phyloP scores from a whole-genome alignment of 2,888 invertebrate genomes.

The Athalia circularis region DNA sequence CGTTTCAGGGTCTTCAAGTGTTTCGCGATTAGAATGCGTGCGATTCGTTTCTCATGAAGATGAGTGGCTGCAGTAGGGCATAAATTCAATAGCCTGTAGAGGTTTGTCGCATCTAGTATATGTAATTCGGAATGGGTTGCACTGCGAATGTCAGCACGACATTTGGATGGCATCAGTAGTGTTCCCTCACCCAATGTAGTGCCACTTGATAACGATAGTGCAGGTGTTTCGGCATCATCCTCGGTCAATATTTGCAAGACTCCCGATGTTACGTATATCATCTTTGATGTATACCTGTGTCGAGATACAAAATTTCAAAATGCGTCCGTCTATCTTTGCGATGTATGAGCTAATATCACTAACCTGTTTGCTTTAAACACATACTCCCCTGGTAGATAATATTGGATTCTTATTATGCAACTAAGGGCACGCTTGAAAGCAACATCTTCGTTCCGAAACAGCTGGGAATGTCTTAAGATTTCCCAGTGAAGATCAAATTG shows the following conservation, averaged over 20 bases:
- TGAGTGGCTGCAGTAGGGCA: slow-evolving; percentile 11
- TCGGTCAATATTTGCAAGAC: slow-evolving; percentile 58
- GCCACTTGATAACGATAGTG: slow-evolving; percentile 56
- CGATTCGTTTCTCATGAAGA: slow-evolving; percentile 27
- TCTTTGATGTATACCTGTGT: slow-evolving; percentile 49
- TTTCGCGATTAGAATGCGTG: neutral
- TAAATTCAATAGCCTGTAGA: slow-evolving; percentile 28
- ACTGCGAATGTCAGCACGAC: slow-evolving; percentile 34
- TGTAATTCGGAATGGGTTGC: slow-evolving; percentile 37
- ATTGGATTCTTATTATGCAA: slow-evolving; percentile 27
- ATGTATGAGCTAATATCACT: neutral
- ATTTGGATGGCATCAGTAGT: slow-evolving; percentile 48
- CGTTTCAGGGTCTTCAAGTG: slow-evolving; percentile 6
- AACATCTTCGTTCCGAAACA: slow-evolving; percentile 30
- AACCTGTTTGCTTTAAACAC: slow-evolving; percentile 31
- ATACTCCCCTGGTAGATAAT: slow-evolving; percentile 37
- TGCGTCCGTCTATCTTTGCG: neutral
- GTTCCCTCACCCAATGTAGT: slow-evolving; percentile 56
- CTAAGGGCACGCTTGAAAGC: slow-evolving; percentile 36
- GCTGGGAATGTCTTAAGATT: slow-evolving; percentile 24
- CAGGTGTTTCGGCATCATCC: slow-evolving; percentile 59
- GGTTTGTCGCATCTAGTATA: slow-evolving; percentile 26
- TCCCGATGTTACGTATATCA: slow-evolving; percentile 58
- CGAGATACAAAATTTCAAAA: slow-evolving; percentile 19
- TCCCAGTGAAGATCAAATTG: slow-evolving; percentile 41